Base-by-base conservation (phyloP, 2,888 invertebrate genomes). In the Polyommatus iphigenia region DNA sequence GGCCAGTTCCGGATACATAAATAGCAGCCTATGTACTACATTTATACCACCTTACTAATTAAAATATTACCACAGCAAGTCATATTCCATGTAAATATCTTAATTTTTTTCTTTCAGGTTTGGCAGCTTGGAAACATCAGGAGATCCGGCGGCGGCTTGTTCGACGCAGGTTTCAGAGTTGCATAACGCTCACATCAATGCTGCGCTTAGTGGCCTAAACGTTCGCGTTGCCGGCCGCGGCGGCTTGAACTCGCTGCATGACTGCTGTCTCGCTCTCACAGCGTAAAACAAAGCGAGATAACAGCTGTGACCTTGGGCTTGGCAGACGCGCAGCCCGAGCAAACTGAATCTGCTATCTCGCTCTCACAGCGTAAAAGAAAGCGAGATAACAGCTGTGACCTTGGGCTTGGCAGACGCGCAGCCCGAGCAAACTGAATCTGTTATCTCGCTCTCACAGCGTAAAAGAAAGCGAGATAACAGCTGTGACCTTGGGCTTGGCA, bases 91-190 rank as follows among this genome's bases (percentile, higher is more conserved):
- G 24, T 24, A 24, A 24, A 24, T 24, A 24, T 62, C 10, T 5
- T 62, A 62, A 36, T 29, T 5, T n/a, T 46, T 41, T 41, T 20
- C 15, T 71, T 90, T 85, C 83, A 96, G 96, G 96, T 83, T 88
- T 13, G 95, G 95, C 20, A 94, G 90, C 78, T 83, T 96, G 6
- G 85, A 89, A 0, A 87, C 92, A 0, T 95, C 95, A 0, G 95
- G 96, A 2, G 96, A 96, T 83, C 95, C 96, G 0, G 96, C 96
- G 0, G 95, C 96, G 0, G 96, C 96, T 0, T 94, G 95, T 78
- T 95, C 95, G 2, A 95, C 94, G 0, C 96, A 96, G 83, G 90
- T 96, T 1, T 81, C 95, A 0, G 96, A 96, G 83, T 84, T 96
- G 0, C 96, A 96, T 87, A 96, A 96, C 86, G 91, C 95, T 0